These are phyloP conservation scores for Arbacia lixula DNA, from an alignment of 53 echinoderm and acorn worm genomes.

Conservation along the genomic window DNA sequence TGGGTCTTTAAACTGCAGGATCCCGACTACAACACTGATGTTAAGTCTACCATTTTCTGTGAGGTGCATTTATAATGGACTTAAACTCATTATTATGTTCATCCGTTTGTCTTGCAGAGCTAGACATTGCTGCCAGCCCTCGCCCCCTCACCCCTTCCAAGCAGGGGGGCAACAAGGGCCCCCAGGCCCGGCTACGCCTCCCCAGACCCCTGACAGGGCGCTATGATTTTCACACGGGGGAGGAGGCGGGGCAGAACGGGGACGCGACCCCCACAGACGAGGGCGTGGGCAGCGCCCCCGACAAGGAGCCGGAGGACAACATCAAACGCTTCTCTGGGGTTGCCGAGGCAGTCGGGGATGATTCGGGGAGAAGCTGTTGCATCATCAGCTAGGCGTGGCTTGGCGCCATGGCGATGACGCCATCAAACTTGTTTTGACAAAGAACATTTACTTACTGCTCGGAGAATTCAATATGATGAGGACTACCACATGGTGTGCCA, in stretches of 20 bases:
- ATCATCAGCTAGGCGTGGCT: constrained; percentile 38
- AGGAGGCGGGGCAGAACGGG: constrained; percentile 30
- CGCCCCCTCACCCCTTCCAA: not conserved
- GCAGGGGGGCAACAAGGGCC: constrained; percentile 10
- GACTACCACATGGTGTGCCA: too few species aligned
- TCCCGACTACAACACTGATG: too few species aligned
- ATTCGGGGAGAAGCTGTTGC: constrained; percentile 7
- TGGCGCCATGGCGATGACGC: not conserved
- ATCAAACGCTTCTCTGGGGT: constrained; percentile 37
- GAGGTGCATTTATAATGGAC: too few species aligned
- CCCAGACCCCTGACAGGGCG: constrained; percentile 8
- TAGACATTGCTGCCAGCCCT: not conserved
- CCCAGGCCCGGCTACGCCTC: not conserved
- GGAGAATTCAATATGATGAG: too few species aligned
- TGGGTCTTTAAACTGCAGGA: too few species aligned
- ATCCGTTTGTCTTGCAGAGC: not conserved
- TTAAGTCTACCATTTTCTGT: too few species aligned
- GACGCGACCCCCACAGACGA: not conserved
- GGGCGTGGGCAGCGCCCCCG: not conserved
- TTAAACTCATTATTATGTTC: not conserved
- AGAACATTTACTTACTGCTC: too few species aligned
- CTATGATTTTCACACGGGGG: not conserved
- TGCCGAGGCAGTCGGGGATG: constrained; percentile 21
- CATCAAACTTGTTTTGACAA: too few species aligned
- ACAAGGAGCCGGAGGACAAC: not conserved